Base-by-base conservation (phyloP, 1,140 invertebrate species). In the Paraescarpia echinospica region DNA sequence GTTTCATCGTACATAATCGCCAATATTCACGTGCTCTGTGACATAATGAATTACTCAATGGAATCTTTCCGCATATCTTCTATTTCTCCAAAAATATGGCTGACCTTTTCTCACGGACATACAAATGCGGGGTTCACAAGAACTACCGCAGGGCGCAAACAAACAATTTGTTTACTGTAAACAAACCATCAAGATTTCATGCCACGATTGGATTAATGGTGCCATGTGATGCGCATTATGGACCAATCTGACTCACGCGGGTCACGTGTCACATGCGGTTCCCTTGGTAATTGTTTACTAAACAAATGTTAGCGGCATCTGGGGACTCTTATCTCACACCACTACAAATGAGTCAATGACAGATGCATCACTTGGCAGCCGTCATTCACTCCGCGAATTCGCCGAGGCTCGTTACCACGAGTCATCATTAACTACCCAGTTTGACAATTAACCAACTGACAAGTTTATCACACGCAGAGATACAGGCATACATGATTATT, bases 131-230 rank as follows among this genome's bases (percentile, higher is more conserved):
- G 95, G 94, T 94, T 94, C 94, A 93, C 94, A 93, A 93, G 91
- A 93, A 92, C 91, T 93, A 93, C 92, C 93, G 93, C 95, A 95
- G 92, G 95, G 95, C 93, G 94, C 94, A 94, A 94, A 95, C 94
- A 95, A 95, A 95, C 95, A 95, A 95, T 93, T 95, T 95, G 95
- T 95, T 95, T 95, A 95, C 94, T 93, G 94, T 94, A 95, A 95
- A 95, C 94, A 94, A 95, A 94, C 94, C 35, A 35, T 90, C 89
- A 90, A 90, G 35, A 90, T 90, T 34, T 94, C 93, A 93, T 94
- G 93, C 94, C 94, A 93, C 94, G 94, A 95, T 95, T 95, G 94
- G 94, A 94, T 94, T 94, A 93, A 94, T 93, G 35, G 34, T 34
- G 89, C 89, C 89, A 90, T 90, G 89, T 90, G 89, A 90, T 90